Evolutionary conservation across 2,797 vertebrate genomes (phyloP).

Genomic region (Okamejei kenojei): DNA sequence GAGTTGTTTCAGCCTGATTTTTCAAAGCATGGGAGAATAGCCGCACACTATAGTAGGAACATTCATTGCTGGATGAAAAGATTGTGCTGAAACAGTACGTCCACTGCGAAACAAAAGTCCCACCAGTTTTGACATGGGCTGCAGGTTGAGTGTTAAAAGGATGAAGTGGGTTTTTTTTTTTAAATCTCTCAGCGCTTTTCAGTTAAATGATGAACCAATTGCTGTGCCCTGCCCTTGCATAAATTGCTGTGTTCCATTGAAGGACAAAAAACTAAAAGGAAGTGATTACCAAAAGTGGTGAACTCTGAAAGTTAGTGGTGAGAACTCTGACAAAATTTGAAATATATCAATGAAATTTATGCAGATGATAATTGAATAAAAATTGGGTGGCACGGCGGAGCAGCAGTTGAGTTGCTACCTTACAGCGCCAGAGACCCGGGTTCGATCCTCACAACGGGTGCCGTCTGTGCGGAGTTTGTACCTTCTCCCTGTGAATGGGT

Average conservation of each 20-base stretch:
- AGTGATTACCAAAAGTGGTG: neutral
- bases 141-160: neutral
- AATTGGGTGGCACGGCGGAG: no score
- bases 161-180: neutral
- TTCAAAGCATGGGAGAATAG: neutral
- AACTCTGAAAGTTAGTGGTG: no score
- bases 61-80: neutral
- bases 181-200: neutral
- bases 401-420: no score
- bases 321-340: no score
- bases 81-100: neutral
- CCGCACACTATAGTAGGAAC: neutral
- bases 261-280: neutral
- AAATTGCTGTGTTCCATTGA: neutral
- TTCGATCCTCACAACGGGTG: no score
- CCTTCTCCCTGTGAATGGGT: no score
- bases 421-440: no score
- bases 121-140: neutral
- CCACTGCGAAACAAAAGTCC: neutral
- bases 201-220: neutral
- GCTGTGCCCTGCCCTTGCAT: neutral
- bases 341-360: no score
- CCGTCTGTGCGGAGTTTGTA: no score
- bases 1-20: neutral
- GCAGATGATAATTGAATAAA: no score